phyloP scores from a whole-genome alignment of 2,113 vertebrate species.

The Beaufortia kweichowensis region DNA sequence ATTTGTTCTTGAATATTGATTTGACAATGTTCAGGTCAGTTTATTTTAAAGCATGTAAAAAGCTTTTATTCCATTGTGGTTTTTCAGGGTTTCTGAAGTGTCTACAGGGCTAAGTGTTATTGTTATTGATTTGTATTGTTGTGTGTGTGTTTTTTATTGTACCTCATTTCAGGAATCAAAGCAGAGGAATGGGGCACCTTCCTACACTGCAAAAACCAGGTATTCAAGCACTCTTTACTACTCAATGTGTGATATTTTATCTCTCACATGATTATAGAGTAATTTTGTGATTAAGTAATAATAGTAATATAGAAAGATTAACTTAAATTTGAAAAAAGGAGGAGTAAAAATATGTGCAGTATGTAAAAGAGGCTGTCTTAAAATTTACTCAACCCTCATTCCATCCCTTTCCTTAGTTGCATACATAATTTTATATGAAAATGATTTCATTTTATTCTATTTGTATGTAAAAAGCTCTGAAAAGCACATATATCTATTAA shows the following conservation, averaged over 20 bases:
- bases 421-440: too few species aligned
- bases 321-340: too few species aligned
- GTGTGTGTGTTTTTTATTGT: slow-evolving; percentile 7
- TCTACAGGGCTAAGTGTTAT: not conserved
- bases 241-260: not conserved
- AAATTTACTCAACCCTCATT: too few species aligned
- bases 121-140: slow-evolving; percentile 25
- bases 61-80: slow-evolving; percentile 9
- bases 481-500: too few species aligned
- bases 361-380: too few species aligned
- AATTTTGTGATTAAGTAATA: too few species aligned
- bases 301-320: too few species aligned
- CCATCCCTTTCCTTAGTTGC: too few species aligned
- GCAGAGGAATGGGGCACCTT: slow-evolving; percentile 83
- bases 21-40: slow-evolving; percentile 9
- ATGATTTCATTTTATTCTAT: too few species aligned
- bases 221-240: slow-evolving; percentile 46
- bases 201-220: slow-evolving; percentile 81
- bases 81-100: slow-evolving; percentile 2
- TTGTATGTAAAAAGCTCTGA: too few species aligned
- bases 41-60: not conserved
- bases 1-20: slow-evolving; percentile 17
- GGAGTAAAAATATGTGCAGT: too few species aligned
- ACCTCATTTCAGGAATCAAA: slow-evolving; percentile 68
- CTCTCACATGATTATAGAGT: too few species aligned